These are phyloP conservation scores for Thryonomys swinderianus DNA, from an alignment of 2,113 vertebrate species.

Conservation along the genomic window DNA sequence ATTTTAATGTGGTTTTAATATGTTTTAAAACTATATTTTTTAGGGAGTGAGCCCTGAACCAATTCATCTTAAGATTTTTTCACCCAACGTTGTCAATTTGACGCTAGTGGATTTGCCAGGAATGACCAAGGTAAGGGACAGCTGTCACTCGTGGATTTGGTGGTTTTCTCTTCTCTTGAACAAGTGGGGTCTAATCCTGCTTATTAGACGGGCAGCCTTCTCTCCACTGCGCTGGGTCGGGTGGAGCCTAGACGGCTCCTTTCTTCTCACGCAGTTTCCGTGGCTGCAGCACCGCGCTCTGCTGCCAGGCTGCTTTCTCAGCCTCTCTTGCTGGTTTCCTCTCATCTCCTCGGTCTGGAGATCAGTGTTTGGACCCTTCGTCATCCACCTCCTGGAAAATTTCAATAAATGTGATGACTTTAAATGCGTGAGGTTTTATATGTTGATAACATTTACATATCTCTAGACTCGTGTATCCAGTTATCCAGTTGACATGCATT, in stretches of 20 bases:
- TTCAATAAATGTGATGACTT: background rate
- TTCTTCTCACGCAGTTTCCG: slow-evolving; percentile 22
- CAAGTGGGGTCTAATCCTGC: background rate
- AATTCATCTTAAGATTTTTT: slow-evolving; percentile 99
- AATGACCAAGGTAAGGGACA: slow-evolving; percentile 94
- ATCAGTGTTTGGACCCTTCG: background rate
- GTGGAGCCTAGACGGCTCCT: background rate
- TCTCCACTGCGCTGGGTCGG: background rate
- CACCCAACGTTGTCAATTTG: slow-evolving; percentile 96
- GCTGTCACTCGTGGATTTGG: background rate
- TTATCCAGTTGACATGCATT: background rate
- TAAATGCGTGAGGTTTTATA: slow-evolving; percentile 9
- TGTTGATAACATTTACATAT: background rate
- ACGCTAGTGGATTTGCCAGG: slow-evolving; percentile 98
- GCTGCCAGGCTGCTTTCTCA: background rate
- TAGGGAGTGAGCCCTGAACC: slow-evolving; percentile 98
- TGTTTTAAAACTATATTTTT: slow-evolving; percentile 71
- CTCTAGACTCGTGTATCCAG: background rate
- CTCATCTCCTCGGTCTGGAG: background rate
- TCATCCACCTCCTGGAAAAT: background rate
- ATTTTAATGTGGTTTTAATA: slow-evolving; percentile 62
- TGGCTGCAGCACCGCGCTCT: too few species aligned
- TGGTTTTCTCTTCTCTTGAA: slow-evolving; percentile 49
- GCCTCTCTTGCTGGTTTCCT: slow-evolving; percentile 30
- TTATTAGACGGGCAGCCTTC: too few species aligned